phyloP scores from a whole-genome alignment of 2,888 invertebrate genomes.

The Cataglyphis cursor region DNA sequence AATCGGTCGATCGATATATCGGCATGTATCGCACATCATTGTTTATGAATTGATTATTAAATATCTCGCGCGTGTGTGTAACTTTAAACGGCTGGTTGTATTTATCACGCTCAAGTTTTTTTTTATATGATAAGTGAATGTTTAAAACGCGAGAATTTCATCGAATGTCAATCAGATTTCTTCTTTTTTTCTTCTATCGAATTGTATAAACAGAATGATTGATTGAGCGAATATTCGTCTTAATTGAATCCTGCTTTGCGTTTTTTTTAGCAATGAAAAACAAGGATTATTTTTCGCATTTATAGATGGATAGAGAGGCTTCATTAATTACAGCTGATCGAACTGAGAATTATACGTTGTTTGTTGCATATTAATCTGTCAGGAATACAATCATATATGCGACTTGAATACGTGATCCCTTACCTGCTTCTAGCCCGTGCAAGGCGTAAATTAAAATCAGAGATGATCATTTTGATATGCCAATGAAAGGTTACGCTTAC shows the following conservation, averaged over 20 bases:
- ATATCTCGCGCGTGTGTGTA: slow-evolving; percentile 5
- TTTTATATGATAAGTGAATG: background rate
- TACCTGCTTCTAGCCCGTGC: slow-evolving; percentile 45
- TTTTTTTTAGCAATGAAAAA: slow-evolving; percentile 13
- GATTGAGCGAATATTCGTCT: background rate
- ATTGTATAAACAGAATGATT: background rate
- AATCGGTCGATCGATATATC: slow-evolving; percentile 46
- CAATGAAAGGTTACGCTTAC: slow-evolving; percentile 70
- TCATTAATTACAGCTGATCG: slow-evolving; percentile 77
- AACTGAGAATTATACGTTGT: slow-evolving; percentile 50
- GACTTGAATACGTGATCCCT: background rate
- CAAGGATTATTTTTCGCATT: slow-evolving; percentile 16
- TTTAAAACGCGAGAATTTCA: background rate
- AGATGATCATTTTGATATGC: slow-evolving; percentile 58
- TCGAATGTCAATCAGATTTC: background rate
- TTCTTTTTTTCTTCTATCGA: background rate
- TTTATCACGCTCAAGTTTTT: background rate
- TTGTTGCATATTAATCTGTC: slow-evolving; percentile 65
- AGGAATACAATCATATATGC: slow-evolving; percentile 36
- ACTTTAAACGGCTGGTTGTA: background rate
- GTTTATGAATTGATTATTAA: slow-evolving; percentile 56
- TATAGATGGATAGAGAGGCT: slow-evolving; percentile 59
- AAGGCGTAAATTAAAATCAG: slow-evolving; percentile 70
- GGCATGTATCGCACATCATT: slow-evolving; percentile 54
- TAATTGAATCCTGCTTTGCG: background rate